Conservation (phyloP, 2,113 vertebrate genomes). For the Crotophaga sulcirostris region DNA sequence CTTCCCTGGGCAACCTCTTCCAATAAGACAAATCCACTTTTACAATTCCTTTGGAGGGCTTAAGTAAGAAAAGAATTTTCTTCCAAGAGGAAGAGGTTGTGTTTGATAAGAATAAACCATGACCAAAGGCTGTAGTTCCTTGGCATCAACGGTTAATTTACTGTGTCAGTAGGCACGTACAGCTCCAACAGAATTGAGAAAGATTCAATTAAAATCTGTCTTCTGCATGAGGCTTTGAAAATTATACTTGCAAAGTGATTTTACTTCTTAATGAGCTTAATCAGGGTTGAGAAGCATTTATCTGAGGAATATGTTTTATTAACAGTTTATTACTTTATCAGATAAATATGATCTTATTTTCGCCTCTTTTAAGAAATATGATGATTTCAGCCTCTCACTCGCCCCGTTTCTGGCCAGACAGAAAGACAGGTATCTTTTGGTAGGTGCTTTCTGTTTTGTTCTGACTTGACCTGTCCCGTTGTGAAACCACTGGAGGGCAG, state of each 20-base stretch:
- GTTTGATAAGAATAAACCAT: background rate
- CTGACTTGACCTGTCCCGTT: background rate
- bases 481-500: constrained; percentile 64
- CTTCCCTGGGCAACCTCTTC: too few relatives aligned
- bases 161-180: background rate
- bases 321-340: background rate
- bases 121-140: background rate
- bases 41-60: background rate
- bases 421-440: background rate
- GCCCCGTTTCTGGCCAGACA: background rate
- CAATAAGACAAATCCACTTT: background rate
- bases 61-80: background rate
- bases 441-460: background rate
- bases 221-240: background rate
- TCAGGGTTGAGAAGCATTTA: background rate
- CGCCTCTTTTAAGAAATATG: background rate
- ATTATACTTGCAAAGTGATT: background rate
- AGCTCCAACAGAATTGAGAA: background rate
- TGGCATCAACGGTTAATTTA: background rate
- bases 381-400: background rate
- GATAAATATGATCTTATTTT: rapidly evolving
- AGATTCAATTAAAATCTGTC: background rate
- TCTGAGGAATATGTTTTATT: background rate
- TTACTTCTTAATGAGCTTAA: background rate
- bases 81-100: background rate